Percentiles rank a stretch among this genome's conserved stretches.
Conservation (phyloP, 2,113 vertebrate genomes). For the Gallinago paraguaiae region DNA sequence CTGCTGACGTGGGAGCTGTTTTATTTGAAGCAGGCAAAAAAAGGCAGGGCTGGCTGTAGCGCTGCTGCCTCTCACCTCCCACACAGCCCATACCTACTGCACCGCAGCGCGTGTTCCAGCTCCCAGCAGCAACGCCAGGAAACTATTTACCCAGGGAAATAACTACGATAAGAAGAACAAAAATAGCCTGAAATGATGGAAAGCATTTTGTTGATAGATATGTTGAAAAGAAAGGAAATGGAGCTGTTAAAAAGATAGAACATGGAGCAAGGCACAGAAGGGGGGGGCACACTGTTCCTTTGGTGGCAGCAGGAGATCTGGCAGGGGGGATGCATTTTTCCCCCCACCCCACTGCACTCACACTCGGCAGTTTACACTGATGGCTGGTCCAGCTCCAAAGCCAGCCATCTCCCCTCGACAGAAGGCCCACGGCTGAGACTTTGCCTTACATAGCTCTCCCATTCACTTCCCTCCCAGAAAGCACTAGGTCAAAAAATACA, state of each 20-base stretch:
- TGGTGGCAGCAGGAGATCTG: not conserved
- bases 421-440: not conserved
- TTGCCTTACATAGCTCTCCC: not conserved
- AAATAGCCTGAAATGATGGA: slow-evolving; percentile 79
- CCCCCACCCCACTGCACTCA: not conserved
- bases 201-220: slow-evolving; percentile 62
- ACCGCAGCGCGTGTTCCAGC: not conserved
- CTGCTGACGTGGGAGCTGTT: not conserved
- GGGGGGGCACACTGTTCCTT: not conserved
- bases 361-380: not conserved
- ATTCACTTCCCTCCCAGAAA: not conserved
- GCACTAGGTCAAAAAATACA: not conserved
- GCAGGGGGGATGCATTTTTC: not conserved
- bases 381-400: not conserved
- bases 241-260: slow-evolving; percentile 68
- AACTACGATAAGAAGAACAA: slow-evolving; percentile 81
- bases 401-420: not conserved
- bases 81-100: not conserved
- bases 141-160: slow-evolving; percentile 79
- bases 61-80: not conserved
- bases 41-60: not conserved
- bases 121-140: slow-evolving; percentile 70
- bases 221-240: slow-evolving; percentile 74
- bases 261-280: not conserved
- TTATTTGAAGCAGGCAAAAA: not conserved